Evolutionary conservation across 2,888 invertebrate genomes (phyloP).

Genomic region (Drosophila subsilvestris): DNA sequence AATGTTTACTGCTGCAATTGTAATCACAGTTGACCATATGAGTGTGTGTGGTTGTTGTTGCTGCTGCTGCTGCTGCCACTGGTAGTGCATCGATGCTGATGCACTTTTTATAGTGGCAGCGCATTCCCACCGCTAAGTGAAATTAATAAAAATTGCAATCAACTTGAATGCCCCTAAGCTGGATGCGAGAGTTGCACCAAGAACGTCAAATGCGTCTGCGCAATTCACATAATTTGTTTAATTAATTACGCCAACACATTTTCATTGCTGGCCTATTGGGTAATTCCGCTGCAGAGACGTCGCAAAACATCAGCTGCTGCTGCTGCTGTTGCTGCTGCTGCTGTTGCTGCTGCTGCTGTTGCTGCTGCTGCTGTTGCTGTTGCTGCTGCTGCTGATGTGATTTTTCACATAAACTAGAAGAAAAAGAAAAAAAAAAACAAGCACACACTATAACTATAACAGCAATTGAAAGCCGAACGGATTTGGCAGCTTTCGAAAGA

Average conservation of each 20-base stretch:
- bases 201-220: constrained; percentile 76
- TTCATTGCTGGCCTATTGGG: constrained; percentile 65
- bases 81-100: constrained; percentile 21
- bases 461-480: constrained; percentile 66
- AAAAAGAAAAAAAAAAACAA: constrained; percentile 17
- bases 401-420: constrained; percentile 67
- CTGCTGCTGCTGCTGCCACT: constrained; percentile 9
- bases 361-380: no score
- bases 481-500: constrained; percentile 76
- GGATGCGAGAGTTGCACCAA: constrained; percentile 60
- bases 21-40: constrained; percentile 63
- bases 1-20: constrained; percentile 65
- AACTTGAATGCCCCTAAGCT: constrained; percentile 36
- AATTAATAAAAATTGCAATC: constrained; percentile 77
- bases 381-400: constrained; percentile 53
- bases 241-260: constrained; percentile 79
- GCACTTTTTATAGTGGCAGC: constrained; percentile 47
- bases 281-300: constrained; percentile 35
- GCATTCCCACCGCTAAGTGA: constrained; percentile 79
- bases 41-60: constrained; percentile 18
- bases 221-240: constrained; percentile 80
- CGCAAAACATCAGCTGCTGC: not conserved
- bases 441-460: constrained; percentile 65
- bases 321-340: constrained; percentile 1
- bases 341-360: constrained; percentile 58